A percentile compares a stretch with the other conserved stretches of the same genome.
Conservation (phyloP, 2,888 invertebrate species). For the Quadroppia sp. region DNA sequence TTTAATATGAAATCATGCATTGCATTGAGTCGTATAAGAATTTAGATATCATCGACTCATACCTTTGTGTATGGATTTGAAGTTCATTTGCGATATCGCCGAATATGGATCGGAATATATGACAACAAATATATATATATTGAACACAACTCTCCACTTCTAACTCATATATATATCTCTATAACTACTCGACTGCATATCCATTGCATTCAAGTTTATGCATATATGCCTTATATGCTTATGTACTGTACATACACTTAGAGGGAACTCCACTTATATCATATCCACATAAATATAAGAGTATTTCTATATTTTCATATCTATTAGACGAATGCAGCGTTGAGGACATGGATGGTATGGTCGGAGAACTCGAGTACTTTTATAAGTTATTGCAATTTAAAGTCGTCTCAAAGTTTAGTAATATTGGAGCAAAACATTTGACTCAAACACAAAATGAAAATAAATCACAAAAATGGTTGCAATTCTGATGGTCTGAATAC, state of each 20-base stretch:
- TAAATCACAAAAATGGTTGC: background rate
- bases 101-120: constrained; percentile 21
- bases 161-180: background rate
- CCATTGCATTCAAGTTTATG: background rate
- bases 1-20: constrained; percentile 15
- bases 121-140: background rate
- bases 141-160: background rate
- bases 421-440: too few species aligned
- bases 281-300: background rate
- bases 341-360: background rate
- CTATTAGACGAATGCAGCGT: background rate
- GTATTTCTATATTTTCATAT: constrained; percentile 7
- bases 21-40: constrained; percentile 6
- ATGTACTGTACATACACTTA: background rate
- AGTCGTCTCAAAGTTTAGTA: background rate
- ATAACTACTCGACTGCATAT: background rate
- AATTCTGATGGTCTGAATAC: constrained; percentile 18
- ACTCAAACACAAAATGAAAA: background rate
- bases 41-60: background rate
- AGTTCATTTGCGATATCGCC: constrained; percentile 26
- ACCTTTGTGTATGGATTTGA: background rate
- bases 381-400: constrained; percentile 26
- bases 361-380: background rate
- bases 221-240: too few species aligned
- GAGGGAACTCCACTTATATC: background rate